Percentiles rank a stretch among this genome's conserved stretches.
These are phyloP conservation scores for Epizoanthus ramosus DNA, from an alignment of 92 coral and sea anemone genomes.

Conservation along the genomic window DNA sequence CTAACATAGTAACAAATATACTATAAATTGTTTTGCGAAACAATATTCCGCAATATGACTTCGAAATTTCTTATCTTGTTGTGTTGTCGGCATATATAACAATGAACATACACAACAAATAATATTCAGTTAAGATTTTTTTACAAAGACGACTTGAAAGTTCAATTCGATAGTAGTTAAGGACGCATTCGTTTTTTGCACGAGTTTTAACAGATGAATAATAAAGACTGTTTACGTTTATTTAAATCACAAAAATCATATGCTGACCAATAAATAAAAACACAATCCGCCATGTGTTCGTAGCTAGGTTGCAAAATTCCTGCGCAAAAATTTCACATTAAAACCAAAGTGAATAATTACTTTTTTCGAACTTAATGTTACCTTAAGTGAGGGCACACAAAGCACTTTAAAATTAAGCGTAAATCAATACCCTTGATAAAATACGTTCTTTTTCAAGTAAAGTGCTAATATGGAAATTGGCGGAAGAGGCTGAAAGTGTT, in stretches of 20 bases:
- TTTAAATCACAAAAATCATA: slow-evolving; percentile 24
- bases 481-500: neutral
- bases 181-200: neutral
- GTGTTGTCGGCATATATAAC: neutral
- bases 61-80: neutral
- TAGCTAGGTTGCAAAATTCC: slow-evolving; percentile 18
- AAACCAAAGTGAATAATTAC: slow-evolving; percentile 17
- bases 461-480: slow-evolving; percentile 21
- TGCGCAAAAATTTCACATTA: slow-evolving; percentile 19
- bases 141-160: neutral
- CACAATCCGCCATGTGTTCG: neutral
- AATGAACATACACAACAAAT: neutral
- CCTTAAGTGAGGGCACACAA: slow-evolving; percentile 8
- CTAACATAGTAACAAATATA: slow-evolving; percentile 5
- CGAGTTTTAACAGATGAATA: neutral
- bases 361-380: neutral
- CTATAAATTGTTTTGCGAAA: slow-evolving; percentile 8
- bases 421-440: slow-evolving; percentile 10
- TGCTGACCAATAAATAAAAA: neutral
- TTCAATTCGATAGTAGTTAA: neutral
- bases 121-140: neutral
- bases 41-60: slow-evolving; percentile 1
- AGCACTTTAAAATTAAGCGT: neutral
- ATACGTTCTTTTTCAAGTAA: neutral
- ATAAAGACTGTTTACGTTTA: slow-evolving; percentile 24